Conservation (phyloP, 1,140 invertebrate genomes). For the Anthonomus grandis region DNA sequence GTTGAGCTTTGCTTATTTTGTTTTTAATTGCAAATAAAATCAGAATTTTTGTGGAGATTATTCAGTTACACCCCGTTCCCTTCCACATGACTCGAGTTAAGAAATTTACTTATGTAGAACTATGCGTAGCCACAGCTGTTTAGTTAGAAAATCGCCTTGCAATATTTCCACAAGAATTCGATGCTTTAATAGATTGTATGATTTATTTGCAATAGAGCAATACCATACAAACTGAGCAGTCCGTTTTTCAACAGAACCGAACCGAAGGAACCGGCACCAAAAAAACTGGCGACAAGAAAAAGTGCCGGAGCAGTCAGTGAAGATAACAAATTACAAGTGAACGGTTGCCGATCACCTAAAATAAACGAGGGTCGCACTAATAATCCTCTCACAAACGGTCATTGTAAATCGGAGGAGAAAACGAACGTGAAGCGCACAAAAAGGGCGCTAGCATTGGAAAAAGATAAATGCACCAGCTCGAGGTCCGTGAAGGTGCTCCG, state of each 20-base stretch:
- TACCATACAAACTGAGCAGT: no score
- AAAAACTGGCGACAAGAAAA: slow-evolving; percentile 26
- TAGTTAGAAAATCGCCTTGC: neutral
- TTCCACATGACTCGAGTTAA: neutral
- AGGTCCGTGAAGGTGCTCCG: slow-evolving; percentile 44
- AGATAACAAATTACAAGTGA: slow-evolving; percentile 24
- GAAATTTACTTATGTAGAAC: slow-evolving; percentile 3
- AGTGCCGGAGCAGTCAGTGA: slow-evolving; percentile 17
- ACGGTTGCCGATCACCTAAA: slow-evolving; percentile 20
- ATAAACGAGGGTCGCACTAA: slow-evolving; percentile 12
- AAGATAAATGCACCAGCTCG: slow-evolving; percentile 40
- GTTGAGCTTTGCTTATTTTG: no score
- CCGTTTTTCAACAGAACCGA: slow-evolving; percentile 47
- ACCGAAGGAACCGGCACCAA: slow-evolving; percentile 28
- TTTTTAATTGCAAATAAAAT: no score
- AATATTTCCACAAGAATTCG: neutral
- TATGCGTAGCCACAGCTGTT: slow-evolving; percentile 7
- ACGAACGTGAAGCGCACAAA: slow-evolving; percentile 39
- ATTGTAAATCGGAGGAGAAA: slow-evolving; percentile 23
- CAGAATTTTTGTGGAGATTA: no score
- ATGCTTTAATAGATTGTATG: slow-evolving; percentile 15
- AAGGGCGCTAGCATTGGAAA: slow-evolving; percentile 39
- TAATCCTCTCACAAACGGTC: slow-evolving; percentile 25
- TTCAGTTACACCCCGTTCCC: neutral
- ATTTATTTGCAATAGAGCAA: no score